Percentiles rank a stretch among this genome's conserved stretches.
These are phyloP conservation scores for Cantharis rustica DNA, from an alignment of 2,888 invertebrate species.

Conservation along the genomic window DNA sequence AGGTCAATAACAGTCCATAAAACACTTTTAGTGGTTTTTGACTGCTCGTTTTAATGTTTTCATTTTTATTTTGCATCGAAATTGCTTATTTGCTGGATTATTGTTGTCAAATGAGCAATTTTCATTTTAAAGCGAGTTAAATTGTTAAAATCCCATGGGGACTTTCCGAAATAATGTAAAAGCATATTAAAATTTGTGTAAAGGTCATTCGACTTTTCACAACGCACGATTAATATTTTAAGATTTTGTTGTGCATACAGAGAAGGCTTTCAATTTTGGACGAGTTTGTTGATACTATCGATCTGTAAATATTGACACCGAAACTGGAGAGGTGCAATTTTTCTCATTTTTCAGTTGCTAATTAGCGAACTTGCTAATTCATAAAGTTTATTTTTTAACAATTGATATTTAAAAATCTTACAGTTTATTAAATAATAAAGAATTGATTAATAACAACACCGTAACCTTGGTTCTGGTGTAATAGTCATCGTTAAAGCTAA, in stretches of 20 bases:
- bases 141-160: background rate
- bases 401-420: too few species aligned
- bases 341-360: background rate
- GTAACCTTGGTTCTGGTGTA: background rate
- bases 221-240: background rate
- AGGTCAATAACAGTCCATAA: background rate
- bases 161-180: background rate
- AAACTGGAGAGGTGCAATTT: background rate
- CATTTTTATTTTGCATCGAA: background rate
- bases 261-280: background rate
- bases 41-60: background rate
- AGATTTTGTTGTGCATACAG: background rate
- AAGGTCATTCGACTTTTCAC: background rate
- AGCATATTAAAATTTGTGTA: background rate
- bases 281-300: background rate
- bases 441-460: background rate
- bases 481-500: background rate
- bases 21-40: background rate
- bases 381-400: too few species aligned
- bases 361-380: too few species aligned
- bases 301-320: background rate
- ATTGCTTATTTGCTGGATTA: background rate
- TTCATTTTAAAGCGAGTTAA: background rate
- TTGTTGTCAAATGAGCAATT: background rate
- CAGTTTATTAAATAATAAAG: background rate